Evolutionary conservation across 2,888 invertebrate genomes (phyloP).

Genomic region (Branchipolynoe longqiensis): DNA sequence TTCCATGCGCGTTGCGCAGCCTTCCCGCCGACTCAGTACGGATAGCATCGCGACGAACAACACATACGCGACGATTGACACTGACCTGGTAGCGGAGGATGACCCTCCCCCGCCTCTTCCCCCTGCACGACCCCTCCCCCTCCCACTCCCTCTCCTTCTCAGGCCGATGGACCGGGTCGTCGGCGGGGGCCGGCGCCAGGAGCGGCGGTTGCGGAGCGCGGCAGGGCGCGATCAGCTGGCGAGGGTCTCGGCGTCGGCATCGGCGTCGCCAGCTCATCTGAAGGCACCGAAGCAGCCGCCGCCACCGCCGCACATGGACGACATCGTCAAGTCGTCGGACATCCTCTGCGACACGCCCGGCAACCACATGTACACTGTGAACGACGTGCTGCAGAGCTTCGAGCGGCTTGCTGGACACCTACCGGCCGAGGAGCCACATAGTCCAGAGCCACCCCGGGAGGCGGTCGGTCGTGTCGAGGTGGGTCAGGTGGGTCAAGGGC

Average conservation of each 20-base stretch:
- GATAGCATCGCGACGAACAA: slow-evolving; percentile 1
- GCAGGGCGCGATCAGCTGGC: too few species aligned
- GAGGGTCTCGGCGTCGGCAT: too few species aligned
- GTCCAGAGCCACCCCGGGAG: not conserved
- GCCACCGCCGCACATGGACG: slow-evolving; percentile 42
- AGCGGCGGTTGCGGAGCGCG: too few species aligned
- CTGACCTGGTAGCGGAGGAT: not conserved
- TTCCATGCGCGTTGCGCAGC: not conserved
- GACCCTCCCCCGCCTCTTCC: slow-evolving; percentile 3
- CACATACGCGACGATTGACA: slow-evolving; percentile 49
- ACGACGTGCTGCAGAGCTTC: slow-evolving; percentile 50
- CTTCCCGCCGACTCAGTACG: not conserved
- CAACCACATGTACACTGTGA: slow-evolving; percentile 55
- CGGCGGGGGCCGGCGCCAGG: not conserved
- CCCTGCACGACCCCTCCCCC: slow-evolving; percentile 20
- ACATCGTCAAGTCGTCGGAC: slow-evolving; percentile 55
- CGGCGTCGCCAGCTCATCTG: too few species aligned
- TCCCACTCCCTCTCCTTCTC: not conserved
- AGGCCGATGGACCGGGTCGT: not conserved
- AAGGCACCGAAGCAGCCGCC: not conserved
- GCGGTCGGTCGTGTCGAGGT: too few species aligned
- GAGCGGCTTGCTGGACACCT: slow-evolving; percentile 49
- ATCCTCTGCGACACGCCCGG: slow-evolving; percentile 50
- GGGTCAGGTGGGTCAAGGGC: not conserved
- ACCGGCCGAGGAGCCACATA: slow-evolving; percentile 7